A percentile compares a stretch with the other conserved stretches of the same genome.
Conservation (phyloP, 2,888 invertebrate genomes). For the Gnatocerus cornutus region DNA sequence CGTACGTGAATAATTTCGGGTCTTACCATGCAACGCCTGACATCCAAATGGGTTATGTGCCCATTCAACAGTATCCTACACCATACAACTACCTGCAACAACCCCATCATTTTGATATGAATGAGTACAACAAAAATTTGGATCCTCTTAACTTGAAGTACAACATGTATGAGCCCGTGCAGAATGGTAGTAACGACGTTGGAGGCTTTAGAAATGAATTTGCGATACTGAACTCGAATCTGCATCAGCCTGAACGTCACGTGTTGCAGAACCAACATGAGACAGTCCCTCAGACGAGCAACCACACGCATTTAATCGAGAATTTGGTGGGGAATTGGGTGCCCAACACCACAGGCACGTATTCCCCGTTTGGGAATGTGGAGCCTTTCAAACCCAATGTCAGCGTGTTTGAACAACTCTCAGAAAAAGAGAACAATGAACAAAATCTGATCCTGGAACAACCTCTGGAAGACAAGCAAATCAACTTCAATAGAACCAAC, state of each 20-base stretch:
- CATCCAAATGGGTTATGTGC: conserved; percentile 38
- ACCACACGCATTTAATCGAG: conserved; percentile 75
- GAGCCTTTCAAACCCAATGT: conserved; percentile 72
- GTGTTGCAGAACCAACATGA: conserved; percentile 46
- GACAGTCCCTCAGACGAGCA: conserved; percentile 49
- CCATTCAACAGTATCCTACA: conserved; percentile 47
- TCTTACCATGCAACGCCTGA: conserved; percentile 56
- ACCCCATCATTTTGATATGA: conserved; percentile 48
- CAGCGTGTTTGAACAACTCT: conserved; percentile 65
- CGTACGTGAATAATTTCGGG: conserved; percentile 60
- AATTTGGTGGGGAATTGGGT: conserved; percentile 83
- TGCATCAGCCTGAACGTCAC: conserved; percentile 40
- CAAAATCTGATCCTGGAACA: conserved; percentile 54
- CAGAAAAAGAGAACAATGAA: conserved; percentile 40
- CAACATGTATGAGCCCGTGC: conserved; percentile 60
- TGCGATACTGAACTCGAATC: conserved; percentile 40
- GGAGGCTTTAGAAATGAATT: conserved; percentile 55
- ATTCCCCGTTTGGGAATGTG: conserved; percentile 82
- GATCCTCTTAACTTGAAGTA: conserved; percentile 52
- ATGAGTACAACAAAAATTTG: conserved; percentile 52
- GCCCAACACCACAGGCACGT: conserved; percentile 82
- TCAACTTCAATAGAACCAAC: conserved; percentile 71
- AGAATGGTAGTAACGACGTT: conserved; percentile 57
- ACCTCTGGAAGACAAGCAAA: conserved; percentile 64
- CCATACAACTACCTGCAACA: conserved; percentile 58